Base-by-base conservation (phyloP, 2,888 invertebrate species). In the Disparrhopalites patrizii region DNA sequence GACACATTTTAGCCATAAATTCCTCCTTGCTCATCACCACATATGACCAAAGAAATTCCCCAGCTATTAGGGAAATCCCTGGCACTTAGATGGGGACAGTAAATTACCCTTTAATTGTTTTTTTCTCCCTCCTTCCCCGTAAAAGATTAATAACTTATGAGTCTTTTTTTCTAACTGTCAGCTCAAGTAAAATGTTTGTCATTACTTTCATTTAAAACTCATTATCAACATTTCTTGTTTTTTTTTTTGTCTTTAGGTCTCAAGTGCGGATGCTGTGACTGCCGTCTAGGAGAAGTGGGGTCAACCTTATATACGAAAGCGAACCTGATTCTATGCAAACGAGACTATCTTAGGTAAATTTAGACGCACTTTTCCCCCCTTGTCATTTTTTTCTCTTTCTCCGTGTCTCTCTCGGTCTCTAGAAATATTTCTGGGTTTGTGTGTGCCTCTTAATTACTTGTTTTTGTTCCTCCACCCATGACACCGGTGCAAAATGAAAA, bases 261-360 rank as follows among this genome's bases (percentile, higher is more conserved):
- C 69, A 97, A 96, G 81, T 94, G 94, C 79, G 93, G 93, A 76
- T 96, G 96, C 82, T 97, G 97, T 81, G 94, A 96, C 82, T 96
- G 96, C 79, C 85, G 96, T 62, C 86, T 97, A 66, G 97, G 96
- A 23, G 96, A 97, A 80, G 95, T 96, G 56, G 97, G 97, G 25
- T 92, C 93, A 71, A 93, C 95, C 38, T 85, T 97, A 61, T 97
- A 93, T 81, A 93, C 93, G 58, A 91, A 94, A 79, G 95, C 95
- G 71, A 94, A 96, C 80, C 86, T 96, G 74, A 92, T 96, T 78
- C 86, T 97, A 67, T 97, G 96, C 85, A 91, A 93, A 81, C 84
- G 95, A 79, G 96, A 97, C 81, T 97, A 97, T 82, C 85, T 97
- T 79, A 65, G 68, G 68, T 68, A 27, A 63, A 51, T 27, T 8